Evolutionary conservation across 2,797 vertebrate genomes (phyloP).

Genomic region (Rhincodon typus): DNA sequence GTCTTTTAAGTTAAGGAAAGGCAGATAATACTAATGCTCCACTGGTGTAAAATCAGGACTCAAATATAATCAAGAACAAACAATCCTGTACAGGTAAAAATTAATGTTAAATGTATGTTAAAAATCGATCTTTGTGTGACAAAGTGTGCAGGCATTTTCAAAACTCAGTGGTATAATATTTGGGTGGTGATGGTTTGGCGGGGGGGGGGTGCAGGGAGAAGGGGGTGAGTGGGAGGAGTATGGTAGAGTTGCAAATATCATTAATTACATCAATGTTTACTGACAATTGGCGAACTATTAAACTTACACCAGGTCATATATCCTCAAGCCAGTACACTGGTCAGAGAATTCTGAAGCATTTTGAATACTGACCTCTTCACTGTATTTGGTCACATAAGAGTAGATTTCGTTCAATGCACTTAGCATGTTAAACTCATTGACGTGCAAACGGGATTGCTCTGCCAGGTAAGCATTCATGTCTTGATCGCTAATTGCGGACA

Average conservation of each 20-base stretch:
- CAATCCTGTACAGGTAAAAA: background rate
- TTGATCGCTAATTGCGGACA: conserved; percentile 95
- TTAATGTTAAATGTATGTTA: background rate
- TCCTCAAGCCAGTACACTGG: conserved; percentile 35
- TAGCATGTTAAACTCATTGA: conserved; percentile 92
- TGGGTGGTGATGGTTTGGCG: background rate
- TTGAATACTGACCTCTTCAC: conserved; percentile 76
- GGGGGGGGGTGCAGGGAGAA: too few relatives aligned
- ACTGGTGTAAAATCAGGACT: background rate
- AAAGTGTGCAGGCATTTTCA: background rate
- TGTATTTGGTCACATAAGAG: conserved; percentile 97
- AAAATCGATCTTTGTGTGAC: background rate
- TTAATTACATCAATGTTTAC: background rate
- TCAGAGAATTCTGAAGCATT: background rate
- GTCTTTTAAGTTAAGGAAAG: background rate
- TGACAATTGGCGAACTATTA: background rate
- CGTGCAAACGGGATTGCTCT: conserved; percentile 90
- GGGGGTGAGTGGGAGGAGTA: too few relatives aligned
- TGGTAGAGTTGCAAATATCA: background rate
- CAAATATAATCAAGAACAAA: background rate
- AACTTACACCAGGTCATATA: conserved; percentile 30
- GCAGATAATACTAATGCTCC: background rate
- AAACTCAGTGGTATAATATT: background rate
- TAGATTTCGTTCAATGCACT: conserved; percentile 97
- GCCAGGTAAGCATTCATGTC: conserved; percentile 99